Conservation (phyloP, 2,888 invertebrate genomes). For the Belgica antarctica region DNA sequence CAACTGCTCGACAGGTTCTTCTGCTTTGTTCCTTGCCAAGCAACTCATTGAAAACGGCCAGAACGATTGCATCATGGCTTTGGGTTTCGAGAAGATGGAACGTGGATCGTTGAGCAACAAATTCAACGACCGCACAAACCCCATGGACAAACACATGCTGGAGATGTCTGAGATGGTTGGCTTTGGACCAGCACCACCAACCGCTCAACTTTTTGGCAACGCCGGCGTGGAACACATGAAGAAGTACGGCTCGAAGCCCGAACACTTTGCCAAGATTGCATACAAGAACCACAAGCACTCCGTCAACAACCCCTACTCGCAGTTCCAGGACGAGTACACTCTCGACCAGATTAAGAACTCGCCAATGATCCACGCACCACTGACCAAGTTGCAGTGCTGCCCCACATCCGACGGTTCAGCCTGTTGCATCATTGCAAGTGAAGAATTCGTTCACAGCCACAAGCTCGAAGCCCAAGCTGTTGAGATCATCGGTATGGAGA, state of each 20-base stretch:
- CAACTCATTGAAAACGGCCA: slow-evolving; percentile 88
- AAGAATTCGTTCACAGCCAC: slow-evolving; percentile 82
- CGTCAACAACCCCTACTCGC: slow-evolving; percentile 93
- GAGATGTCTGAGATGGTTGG: slow-evolving; percentile 74
- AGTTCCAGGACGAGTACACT: slow-evolving; percentile 87
- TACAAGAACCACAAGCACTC: slow-evolving; percentile 98
- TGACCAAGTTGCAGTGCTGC: slow-evolving; percentile 96
- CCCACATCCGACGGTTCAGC: slow-evolving; percentile 99
- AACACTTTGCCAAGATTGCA: slow-evolving; percentile 96
- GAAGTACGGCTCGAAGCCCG: slow-evolving; percentile 87
- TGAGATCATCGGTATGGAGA: slow-evolving; percentile 95
- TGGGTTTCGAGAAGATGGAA: slow-evolving; percentile 99
- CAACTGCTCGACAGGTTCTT: slow-evolving; percentile 96
- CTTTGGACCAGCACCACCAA: slow-evolving; percentile 67
- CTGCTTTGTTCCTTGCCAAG: slow-evolving; percentile 85
- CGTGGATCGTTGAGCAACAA: slow-evolving; percentile 78
- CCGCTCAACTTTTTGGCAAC: slow-evolving; percentile 95
- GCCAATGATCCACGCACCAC: slow-evolving; percentile 82
- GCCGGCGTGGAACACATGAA: slow-evolving; percentile 95
- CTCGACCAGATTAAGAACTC: slow-evolving; percentile 87
- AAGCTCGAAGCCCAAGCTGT: slow-evolving; percentile 83
- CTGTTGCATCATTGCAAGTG: slow-evolving; percentile 86
- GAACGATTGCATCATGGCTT: slow-evolving; percentile 82
- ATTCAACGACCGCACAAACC: slow-evolving; percentile 80
- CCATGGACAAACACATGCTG: slow-evolving; percentile 83